phyloP scores from a whole-genome alignment of 2,888 invertebrate species.

The Leptothorax acervorum region DNA sequence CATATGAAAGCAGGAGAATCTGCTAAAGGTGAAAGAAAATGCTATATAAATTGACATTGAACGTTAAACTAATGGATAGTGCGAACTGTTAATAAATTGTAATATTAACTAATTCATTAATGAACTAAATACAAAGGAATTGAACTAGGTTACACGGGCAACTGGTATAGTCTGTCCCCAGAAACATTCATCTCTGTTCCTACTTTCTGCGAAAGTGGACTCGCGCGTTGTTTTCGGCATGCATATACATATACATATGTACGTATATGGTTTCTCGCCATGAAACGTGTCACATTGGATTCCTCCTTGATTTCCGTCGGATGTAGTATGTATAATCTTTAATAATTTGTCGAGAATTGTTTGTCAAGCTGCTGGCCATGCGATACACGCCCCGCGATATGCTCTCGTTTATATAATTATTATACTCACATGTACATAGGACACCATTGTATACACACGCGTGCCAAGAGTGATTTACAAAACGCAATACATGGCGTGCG shows the following conservation, averaged over 20 bases:
- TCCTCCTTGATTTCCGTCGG: slow-evolving; percentile 18
- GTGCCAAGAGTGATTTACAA: slow-evolving; percentile 42
- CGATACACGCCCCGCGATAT: slow-evolving; percentile 8
- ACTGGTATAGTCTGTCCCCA: slow-evolving; percentile 80
- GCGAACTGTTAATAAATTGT: slow-evolving; percentile 83
- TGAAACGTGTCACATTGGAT: neutral
- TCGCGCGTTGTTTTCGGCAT: slow-evolving; percentile 41
- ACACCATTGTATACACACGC: slow-evolving; percentile 55
- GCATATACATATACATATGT: neutral
- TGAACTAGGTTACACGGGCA: slow-evolving; percentile 84
- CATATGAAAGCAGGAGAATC: slow-evolving; percentile 72
- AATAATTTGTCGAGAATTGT: slow-evolving; percentile 10
- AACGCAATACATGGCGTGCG: slow-evolving; percentile 48
- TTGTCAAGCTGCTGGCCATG: slow-evolving; percentile 3
- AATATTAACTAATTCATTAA: slow-evolving; percentile 82
- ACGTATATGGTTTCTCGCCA: neutral
- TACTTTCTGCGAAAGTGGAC: slow-evolving; percentile 63
- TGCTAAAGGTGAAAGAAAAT: slow-evolving; percentile 54
- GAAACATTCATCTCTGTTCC: slow-evolving; percentile 80
- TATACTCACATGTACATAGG: slow-evolving; percentile 46
- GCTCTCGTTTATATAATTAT: slow-evolving; percentile 44
- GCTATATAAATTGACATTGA: slow-evolving; percentile 68
- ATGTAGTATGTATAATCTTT: slow-evolving; percentile 37
- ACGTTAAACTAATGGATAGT: slow-evolving; percentile 79
- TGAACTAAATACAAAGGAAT: slow-evolving; percentile 84